Evolutionary conservation across 2,797 vertebrate species (phyloP), one percentile per base, ranked within the genome.

Genomic region (Taenioides sp.): DNA sequence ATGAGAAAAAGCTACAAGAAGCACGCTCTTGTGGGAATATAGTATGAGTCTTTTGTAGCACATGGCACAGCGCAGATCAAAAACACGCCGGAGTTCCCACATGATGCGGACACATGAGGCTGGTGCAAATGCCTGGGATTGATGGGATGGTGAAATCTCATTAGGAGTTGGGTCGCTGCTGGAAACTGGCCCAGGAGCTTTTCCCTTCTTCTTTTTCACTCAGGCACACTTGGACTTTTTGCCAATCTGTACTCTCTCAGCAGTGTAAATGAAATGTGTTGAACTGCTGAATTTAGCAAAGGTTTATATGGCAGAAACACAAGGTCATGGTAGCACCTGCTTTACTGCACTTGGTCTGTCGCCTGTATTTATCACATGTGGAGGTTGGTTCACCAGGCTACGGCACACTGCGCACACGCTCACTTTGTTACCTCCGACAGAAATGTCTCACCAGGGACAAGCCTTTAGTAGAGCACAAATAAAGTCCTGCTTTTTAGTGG

Each of bases 371-470:
- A 92, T 91, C 84, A 88, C 76, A 81, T 76, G 77, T 78, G 86
- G 74, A 77, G 81, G 71, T 86, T 89, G 71, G 60, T 70, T 73
- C 78, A 76, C 65, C 6, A 80, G 76, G 80, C 78, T 84, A 68
- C 43, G 80, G 59, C 83, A 76, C 62, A 65, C 72, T 78, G 83
- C 78, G 84, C 89, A 91, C 85, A 88, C 72, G 63, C 78, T 85
- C 86, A 84, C 87, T 88, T 84, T 89, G 86, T 89, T 91, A 88
- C 81, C 81, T 87, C 73, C 60, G 82, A 89, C 86, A 86, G 86
- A 79, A 84, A 90, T 80, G 86, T 67, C 86, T 86, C 90, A 84
- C 88, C 64, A 71, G 90, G 88, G 88, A 90, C 70, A 86, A 86
- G 82, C 79, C 85, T 90, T 91, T 89, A 90, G 40, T 78, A 76